Evolutionary conservation across 1,140 invertebrate species (phyloP).

Genomic region (Macrobrachium nipponense): DNA sequence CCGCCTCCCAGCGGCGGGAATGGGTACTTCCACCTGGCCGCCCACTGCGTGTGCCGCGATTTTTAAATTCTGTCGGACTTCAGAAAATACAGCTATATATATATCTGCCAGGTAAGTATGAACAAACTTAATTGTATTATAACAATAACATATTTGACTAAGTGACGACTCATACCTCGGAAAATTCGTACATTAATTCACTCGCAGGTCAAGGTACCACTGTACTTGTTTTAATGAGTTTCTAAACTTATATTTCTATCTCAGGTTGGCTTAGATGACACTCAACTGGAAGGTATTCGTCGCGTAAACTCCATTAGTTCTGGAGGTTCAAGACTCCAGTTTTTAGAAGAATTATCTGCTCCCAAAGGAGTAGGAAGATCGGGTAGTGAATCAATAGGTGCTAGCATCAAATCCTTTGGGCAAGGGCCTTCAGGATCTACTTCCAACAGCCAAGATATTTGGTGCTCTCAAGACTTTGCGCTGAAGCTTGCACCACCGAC

Average conservation of each 20-base stretch:
- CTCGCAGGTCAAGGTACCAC: too few relatives aligned
- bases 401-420: neutral
- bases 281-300: constrained; percentile 46
- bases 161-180: too few relatives aligned
- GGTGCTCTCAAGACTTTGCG: constrained; percentile 45
- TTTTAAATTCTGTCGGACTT: too few relatives aligned
- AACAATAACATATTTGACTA: too few relatives aligned
- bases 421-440: neutral
- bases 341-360: constrained; percentile 36
- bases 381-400: neutral
- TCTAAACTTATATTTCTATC: neutral
- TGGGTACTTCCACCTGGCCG: too few relatives aligned
- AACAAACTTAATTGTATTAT: too few relatives aligned
- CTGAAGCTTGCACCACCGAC: constrained; percentile 45
- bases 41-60: too few relatives aligned
- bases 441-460: constrained; percentile 29
- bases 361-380: neutral
- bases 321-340: constrained; percentile 45
- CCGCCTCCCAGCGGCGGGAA: too few relatives aligned
- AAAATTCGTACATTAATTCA: too few relatives aligned
- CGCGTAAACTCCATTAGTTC: constrained; percentile 32
- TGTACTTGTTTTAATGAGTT: neutral
- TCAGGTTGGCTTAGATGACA: constrained; percentile 35
- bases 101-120: too few relatives aligned
- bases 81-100: too few relatives aligned